Base-by-base conservation (phyloP, 2,888 invertebrate species). In the Drosophila sordidapex region DNA sequence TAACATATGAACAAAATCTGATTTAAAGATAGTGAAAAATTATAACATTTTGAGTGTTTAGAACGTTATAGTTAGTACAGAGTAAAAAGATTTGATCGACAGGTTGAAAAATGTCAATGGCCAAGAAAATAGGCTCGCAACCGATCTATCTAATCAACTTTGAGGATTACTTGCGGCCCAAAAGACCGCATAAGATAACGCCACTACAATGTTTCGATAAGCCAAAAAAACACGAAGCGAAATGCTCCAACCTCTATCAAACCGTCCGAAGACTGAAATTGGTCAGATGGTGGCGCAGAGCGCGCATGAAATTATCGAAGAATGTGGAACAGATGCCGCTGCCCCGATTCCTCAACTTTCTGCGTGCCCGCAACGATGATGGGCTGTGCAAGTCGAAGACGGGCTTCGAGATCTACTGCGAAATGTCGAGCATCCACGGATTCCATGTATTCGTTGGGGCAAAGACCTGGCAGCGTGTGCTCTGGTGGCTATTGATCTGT, bases 401-500 rank as follows among this genome's bases (percentile, higher is more conserved):
- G 0, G 88, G 88, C n/a, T 92, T 92, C 40, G 91, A 92, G 54
- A 89, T 91, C 67, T 92, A 92, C 48, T 92, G 92, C 36, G 91
- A 92, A 67, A 79, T 92, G 76, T 85, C 92, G 11, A 92, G 92
- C 65, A 90, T 92, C 18, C 92, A 92, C 72, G 92, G 92, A 0
- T 91, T 92, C 59, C 79, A 81, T 2, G 81, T 91, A 63, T 91
- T 92, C 46, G 87, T 88, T 4, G 85, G 76, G 2, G 91, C 91
- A 18, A 81, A 85, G 15, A 88, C 88, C 6, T 90, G 84, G 79
- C 92, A 92, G 58, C 80, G 89, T 10, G 74, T 91, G 6, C 78
- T 89, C 40, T 96, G 96, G 96, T 94, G 93, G 2, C 57, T 94
- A 0, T 93, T 95, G 0, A 94, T 95, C 15, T 54, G 94, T 5